Base-by-base conservation (phyloP, 2,888 invertebrate genomes). In the Dicycla oo region DNA sequence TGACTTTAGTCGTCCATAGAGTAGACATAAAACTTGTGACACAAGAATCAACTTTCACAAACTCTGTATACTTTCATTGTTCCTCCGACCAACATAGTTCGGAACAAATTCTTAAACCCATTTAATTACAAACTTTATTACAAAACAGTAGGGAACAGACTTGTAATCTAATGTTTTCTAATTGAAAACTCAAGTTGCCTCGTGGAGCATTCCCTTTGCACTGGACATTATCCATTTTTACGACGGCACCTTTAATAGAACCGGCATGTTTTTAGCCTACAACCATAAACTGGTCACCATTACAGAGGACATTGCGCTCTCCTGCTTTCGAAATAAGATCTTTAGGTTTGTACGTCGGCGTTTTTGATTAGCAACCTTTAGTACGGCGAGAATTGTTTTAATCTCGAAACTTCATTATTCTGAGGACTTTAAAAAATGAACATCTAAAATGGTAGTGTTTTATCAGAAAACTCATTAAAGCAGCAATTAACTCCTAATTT, bases 151-250 rank as follows among this genome's bases (percentile, higher is more conserved):
- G 71, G 75, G 80, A 71, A 66, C 74, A 80, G 54, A 67, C 57
- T 78, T 78, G 78, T 75, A 69, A 78, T 73, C 83, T 78, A 80
- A 83, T 69, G 75, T 79, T 82, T 83, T 82, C 86, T 89, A 89
- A 91, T 91, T 91, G 87, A 86, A 87, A 85, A 85, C 83, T 80
- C 82, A 82, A 87, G 84, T 88, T 86, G 86, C 71, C 76, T 79
- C 72, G 69, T 80, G 78, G 81, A 87, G 81, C 86, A 78, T 80
- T 85, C 70, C 73, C 71, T 80, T 90, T 88, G 89, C 88, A 86
- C 88, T 89, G 83, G 81, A 87, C 90, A 88, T 91, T 92, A 91
- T 90, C 89, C 88, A 89, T 90, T 92, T 93, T 94, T 93, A 94
- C 91, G 92, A 92, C 89, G 82, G 83, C 80, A 83, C 88, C 87